A percentile compares a stretch with the other conserved stretches of the same genome.
Conservation (phyloP, 2,888 invertebrate genomes). For the Onchidella celtica region DNA sequence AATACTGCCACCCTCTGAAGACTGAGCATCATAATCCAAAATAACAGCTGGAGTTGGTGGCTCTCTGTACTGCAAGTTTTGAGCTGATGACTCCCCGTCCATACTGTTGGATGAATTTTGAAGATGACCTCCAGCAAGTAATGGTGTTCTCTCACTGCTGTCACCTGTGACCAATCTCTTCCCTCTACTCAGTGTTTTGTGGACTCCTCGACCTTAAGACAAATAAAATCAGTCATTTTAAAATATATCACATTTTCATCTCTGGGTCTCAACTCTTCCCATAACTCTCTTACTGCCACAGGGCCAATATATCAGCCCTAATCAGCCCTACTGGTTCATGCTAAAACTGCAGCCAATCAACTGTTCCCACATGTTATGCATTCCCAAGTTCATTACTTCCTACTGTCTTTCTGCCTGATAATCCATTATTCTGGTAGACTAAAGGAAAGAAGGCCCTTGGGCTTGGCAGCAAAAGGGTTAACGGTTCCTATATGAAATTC, state of each 20-base stretch:
- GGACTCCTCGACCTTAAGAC: constrained; percentile 46
- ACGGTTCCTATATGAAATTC: no score
- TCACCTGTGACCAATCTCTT: constrained; percentile 23
- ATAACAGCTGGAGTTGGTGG: constrained; percentile 22
- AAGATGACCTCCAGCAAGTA: constrained; percentile 28
- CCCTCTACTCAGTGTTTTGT: constrained; percentile 45
- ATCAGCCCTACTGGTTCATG: no score
- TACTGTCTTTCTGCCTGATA: no score
- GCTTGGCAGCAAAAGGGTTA: no score
- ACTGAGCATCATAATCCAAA: constrained; percentile 1
- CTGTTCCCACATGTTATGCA: no score
- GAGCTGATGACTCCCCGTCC: not conserved
- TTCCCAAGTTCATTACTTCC: no score
- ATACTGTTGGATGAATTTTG: not conserved
- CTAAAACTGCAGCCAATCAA: no score
- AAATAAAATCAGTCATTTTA: not conserved
- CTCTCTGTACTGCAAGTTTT: not conserved
- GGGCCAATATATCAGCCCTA: no score
- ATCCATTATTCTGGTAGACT: no score
- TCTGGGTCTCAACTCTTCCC: no score
- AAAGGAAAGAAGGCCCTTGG: no score
- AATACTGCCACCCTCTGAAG: constrained; percentile 34
- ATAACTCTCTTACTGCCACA: no score
- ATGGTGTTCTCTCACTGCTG: constrained; percentile 50
- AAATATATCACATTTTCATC: not conserved